Base-by-base conservation (phyloP, 1,140 invertebrate genomes). In the Ceratoteleas bidentatus region DNA sequence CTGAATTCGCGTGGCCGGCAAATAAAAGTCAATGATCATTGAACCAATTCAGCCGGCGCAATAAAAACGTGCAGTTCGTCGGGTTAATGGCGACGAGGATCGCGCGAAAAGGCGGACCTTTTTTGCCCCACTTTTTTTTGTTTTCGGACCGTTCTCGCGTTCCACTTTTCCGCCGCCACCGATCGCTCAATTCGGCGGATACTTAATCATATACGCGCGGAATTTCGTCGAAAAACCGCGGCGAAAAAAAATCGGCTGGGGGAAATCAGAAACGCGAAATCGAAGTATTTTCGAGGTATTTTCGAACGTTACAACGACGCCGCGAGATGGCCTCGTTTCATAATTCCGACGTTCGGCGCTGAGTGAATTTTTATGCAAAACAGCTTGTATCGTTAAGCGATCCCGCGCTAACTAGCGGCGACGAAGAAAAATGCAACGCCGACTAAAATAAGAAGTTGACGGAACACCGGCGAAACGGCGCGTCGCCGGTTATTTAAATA, bases 301-400 rank as follows among this genome's bases (percentile, higher is more conserved):
- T 77, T 69, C 65, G 47, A 77, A 62, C 64, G 50, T 62, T 64
- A 43, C 58, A 77, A 69, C 52, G 54, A 58, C 57, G 49, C 65
- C 74, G 57, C 62, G 57, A 69, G 74, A 57, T 77, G 74, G 58
- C 74, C 65, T 77, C 74, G 74, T 77, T 69, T 77, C 74, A 69
- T 64, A 77, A 77, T 77, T 77, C 69, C 58, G 69, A 38, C 52
- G 58, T 64, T 69, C 69, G 73, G 57, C 58, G 57, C 57, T 69
- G 64, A 69, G 74, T 69, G 64, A 69, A 77, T 69, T 77, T 69
- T 69, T 77, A 69, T 69, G 74, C 64, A 77, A 77, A 77, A 56
- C 3, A 49, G 64, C 50, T 16, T 62, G 45, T 77, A 77, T 76
- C 73, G 56, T 62, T 76, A 54, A 61, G 40, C 64, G 64, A 76